Percentiles rank a stretch among this genome's conserved stretches.
These are phyloP conservation scores for Drosophila sp. DNA, from an alignment of 1,140 invertebrate species.

Conservation along the genomic window DNA sequence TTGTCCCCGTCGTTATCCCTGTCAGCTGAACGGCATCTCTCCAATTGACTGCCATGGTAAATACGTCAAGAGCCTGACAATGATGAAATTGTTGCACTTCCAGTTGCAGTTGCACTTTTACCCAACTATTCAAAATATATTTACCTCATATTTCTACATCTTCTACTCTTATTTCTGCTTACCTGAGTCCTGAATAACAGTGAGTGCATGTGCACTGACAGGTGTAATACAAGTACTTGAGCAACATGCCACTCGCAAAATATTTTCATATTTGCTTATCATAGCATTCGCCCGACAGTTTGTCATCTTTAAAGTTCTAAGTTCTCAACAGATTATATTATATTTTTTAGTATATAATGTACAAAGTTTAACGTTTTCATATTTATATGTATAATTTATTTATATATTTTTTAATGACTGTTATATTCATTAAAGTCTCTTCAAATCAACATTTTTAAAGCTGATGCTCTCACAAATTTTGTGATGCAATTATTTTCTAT, in stretches of 20 bases:
- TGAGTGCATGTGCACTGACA: conserved; percentile 32
- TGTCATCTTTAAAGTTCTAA: conserved; percentile 4
- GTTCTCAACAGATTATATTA: too few relatives aligned
- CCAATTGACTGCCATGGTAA: background rate
- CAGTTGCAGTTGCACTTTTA: background rate
- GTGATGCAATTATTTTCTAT: too few relatives aligned
- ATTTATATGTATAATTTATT: too few relatives aligned
- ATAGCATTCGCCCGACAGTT: background rate
- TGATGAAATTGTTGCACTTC: background rate
- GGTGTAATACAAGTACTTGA: conserved; percentile 16
- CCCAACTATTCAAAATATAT: background rate
- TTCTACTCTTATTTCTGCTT: background rate
- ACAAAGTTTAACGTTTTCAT: too few relatives aligned
- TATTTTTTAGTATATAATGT: too few relatives aligned
- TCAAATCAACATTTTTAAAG: too few relatives aligned
- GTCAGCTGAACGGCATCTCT: background rate
- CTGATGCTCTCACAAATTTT: too few relatives aligned
- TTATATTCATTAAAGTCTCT: too few relatives aligned
- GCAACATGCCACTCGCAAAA: background rate
- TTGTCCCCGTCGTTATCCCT: conserved; percentile 5
- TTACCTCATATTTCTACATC: background rate
- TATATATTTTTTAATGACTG: too few relatives aligned
- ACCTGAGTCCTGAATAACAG: conserved; percentile 6
- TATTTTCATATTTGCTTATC: background rate
- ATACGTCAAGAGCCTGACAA: too few relatives aligned